Evolutionary conservation across 2,113 vertebrate genomes (phyloP), one percentile per base, ranked within the genome.

Genomic region (Myiopsitta monachus): DNA sequence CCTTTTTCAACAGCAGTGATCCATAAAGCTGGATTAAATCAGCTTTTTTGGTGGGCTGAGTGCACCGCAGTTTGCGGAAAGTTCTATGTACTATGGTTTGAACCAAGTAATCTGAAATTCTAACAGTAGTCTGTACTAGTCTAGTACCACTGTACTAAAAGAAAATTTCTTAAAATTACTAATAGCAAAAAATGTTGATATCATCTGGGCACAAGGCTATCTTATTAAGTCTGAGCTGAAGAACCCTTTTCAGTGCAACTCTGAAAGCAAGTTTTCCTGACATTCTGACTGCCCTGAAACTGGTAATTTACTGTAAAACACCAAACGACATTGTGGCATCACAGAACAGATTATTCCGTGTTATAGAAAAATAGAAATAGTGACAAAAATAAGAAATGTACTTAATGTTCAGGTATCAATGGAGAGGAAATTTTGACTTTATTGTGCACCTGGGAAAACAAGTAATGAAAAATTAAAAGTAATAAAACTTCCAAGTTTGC

Each of bases 101-200:
- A 97, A 97, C 82, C 85, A 96, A 94, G 73, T 91, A 97, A 93
- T 75, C 68, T 89, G 87, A 96, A 96, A 97, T 95, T 94, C 88
- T 96, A 88, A 96, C 96, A 97, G 95, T 84, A 87, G 76, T 83
- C 86, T 87, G 47, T 90, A 75, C 78, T 59, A 51, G 38, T 61
- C 26, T 63, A 54, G 31, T 46, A 54, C 21, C 57, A 92, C 75
- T 85, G 88, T 27, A 83, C 70, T 81, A 79, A 90, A 44, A 86
- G 79, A 85, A 95, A 96, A 95, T 92, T 75, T 95, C 90, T 91
- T 93, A 75, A 87, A 96, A 87, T 88, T 81, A 33, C 18, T 92
- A 88, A 86, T 68, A 75, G 59, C 19, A 59, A 90, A 94, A 87
- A 81, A 68, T 67, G 64, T 27, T 61, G 51, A 36, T 83, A 81